Evolutionary conservation across 2,797 vertebrate species (phyloP), one percentile per base, ranked within the genome.

Genomic region (Anguilla marmorata): DNA sequence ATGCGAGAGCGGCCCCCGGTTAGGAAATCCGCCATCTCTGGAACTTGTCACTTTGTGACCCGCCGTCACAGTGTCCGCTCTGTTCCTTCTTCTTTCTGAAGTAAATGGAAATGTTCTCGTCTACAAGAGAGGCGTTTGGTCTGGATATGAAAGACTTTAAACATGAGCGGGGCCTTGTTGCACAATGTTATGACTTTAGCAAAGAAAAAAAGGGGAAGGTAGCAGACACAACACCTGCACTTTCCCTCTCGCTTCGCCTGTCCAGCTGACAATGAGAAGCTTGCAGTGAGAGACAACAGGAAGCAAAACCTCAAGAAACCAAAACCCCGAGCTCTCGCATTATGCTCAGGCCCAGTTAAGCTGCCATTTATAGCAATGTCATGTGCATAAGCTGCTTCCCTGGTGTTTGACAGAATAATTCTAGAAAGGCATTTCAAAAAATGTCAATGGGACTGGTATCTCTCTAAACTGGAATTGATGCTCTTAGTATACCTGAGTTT

Each of bases 61-160:
- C 24, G 19, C 79, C 45, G 19, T 50, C 79, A 12, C 66, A 5
- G 3, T 5, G 33, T 76, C 72, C 72, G 14, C 72, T 94, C 85
- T 93, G 92, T 93, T 91, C 90, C 87, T 86, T 93, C 90, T 92
- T 94, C 91, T 89, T 94, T 95, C 91, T 92, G 93, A 94, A 92
- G 91, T 94, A 94, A 91, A 86, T 88, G 83, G 89, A 48, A 90
- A 37, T 52, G 58, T 79, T 79, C 37, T 19, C 72, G 33, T 37
- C 12, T 37, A 7, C 27, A 33, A 74, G 37, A 41, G 37, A 37
- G 37, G 6, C 14, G 12, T 19, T 80, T 45, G 48, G 37, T 45
- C 79, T 16, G 19, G 24, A 50, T 50, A 12, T 72, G 66, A 27
- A 72, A 72, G 72, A 76, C 33, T 41, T 76, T 76, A 27, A 27